Evolutionary conservation across 2,113 vertebrate species (phyloP).

Genomic region (Micromys minutus): DNA sequence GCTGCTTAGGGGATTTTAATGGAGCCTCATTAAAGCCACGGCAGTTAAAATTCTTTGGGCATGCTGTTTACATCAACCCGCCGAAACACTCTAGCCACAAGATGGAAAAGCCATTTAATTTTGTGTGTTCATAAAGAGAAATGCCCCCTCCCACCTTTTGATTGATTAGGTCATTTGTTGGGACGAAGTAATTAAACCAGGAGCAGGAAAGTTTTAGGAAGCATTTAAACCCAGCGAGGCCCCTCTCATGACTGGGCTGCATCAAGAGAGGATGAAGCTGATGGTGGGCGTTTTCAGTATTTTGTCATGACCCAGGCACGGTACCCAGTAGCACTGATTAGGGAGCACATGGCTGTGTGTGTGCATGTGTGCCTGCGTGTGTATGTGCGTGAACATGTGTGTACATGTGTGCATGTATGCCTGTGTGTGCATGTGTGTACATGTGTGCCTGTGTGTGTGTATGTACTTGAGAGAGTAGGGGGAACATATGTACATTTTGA

Average conservation of each 20-base stretch:
- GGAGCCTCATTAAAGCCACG: constrained; percentile 84
- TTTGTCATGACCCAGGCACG: not conserved
- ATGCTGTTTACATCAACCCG: constrained; percentile 82
- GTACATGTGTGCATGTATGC: not conserved
- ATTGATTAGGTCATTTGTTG: constrained; percentile 44
- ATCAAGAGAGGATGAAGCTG: not conserved
- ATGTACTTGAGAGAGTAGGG: not conserved
- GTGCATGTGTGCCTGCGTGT: not conserved
- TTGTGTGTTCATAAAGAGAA: constrained; percentile 58
- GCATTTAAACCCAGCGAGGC: not conserved
- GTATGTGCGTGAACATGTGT: not conserved
- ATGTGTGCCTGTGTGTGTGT: rapidly evolving
- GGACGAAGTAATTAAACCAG: constrained; percentile 67
- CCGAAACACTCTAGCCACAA: constrained; percentile 63
- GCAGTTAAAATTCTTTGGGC: constrained; percentile 88
- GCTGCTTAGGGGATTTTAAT: constrained; percentile 83
- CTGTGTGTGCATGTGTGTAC: not conserved
- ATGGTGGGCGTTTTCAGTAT: not conserved
- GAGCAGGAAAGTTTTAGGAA: constrained; percentile 24
- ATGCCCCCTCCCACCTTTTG: not conserved
- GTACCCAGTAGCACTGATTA: not conserved
- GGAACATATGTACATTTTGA: not conserved
- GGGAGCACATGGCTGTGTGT: not conserved
- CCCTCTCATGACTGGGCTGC: not conserved
- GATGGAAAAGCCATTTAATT: constrained; percentile 70